These are phyloP conservation scores for Nomada fabriciana DNA, from an alignment of 2,888 invertebrate species.

Conservation along the genomic window DNA sequence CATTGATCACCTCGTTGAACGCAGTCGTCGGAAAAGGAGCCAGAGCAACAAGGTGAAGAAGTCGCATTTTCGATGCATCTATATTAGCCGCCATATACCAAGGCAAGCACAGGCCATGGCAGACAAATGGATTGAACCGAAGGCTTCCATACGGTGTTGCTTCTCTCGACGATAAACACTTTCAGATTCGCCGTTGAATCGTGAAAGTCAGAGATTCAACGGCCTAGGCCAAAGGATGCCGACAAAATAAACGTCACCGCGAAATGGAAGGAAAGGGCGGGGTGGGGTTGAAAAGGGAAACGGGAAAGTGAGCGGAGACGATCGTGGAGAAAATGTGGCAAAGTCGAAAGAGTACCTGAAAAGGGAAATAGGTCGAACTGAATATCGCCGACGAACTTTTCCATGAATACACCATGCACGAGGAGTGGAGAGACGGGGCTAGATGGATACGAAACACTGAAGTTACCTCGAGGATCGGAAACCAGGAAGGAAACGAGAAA, in stretches of 20 bases:
- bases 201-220: not conserved
- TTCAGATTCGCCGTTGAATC: not conserved
- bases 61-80: not conserved
- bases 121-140: constrained; percentile 21
- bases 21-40: not conserved
- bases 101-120: constrained; percentile 11
- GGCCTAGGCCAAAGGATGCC: not conserved
- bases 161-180: constrained; percentile 3
- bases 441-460: constrained; percentile 66
- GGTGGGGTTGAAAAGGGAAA: constrained; percentile 10
- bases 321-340: constrained; percentile 13
- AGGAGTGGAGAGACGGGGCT: constrained; percentile 48
- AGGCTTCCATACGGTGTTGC: not conserved
- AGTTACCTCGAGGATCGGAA: constrained; percentile 55
- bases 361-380: constrained; percentile 67
- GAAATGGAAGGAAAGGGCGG: constrained; percentile 11
- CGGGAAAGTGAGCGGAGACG: not conserved
- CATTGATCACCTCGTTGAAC: constrained; percentile 5
- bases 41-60: constrained; percentile 1
- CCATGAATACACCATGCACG: constrained; percentile 74
- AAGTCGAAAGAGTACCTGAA: constrained; percentile 21
- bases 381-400: constrained; percentile 76
- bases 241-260: not conserved
- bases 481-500: constrained; percentile 46
- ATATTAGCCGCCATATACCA: constrained; percentile 22